Percentiles rank a stretch among this genome's conserved stretches.
These are phyloP conservation scores for Malaclemys terrapin DNA, from an alignment of 2,113 vertebrate genomes.

Conservation along the genomic window DNA sequence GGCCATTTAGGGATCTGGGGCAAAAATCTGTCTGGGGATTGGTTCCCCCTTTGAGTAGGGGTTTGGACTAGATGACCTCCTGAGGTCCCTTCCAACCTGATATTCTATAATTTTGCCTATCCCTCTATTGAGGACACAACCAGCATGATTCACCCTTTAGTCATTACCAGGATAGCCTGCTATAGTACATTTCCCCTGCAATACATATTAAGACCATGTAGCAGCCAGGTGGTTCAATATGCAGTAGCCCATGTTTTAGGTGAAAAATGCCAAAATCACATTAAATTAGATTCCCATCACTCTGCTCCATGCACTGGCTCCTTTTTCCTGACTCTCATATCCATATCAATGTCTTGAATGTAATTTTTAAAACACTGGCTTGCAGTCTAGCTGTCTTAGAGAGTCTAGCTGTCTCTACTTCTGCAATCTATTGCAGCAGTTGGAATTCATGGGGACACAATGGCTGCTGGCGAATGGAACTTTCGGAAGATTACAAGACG, in stretches of 20 bases:
- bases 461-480: not conserved
- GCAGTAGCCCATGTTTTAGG: not conserved
- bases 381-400: not conserved
- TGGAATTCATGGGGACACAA: constrained; percentile 1
- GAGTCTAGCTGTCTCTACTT: not conserved
- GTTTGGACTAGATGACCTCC: too few species aligned
- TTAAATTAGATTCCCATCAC: not conserved
- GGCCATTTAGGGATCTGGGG: too few species aligned
- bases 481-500: not conserved
- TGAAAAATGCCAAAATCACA: not conserved
- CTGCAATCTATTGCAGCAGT: not conserved
- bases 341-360: not conserved
- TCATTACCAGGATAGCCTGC: not conserved
- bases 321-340: not conserved
- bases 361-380: not conserved
- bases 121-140: too few species aligned
- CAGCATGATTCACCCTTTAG: not conserved
- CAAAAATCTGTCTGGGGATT: too few species aligned
- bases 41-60: too few species aligned
- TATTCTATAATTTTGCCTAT: too few species aligned
- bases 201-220: not conserved
- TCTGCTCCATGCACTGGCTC: not conserved
- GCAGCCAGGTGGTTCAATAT: not conserved
- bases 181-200: not conserved
- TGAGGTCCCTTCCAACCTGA: too few species aligned